These are phyloP conservation scores for Zoanthus sansibaricus DNA, from an alignment of 92 coral and sea anemone genomes.

Conservation along the genomic window DNA sequence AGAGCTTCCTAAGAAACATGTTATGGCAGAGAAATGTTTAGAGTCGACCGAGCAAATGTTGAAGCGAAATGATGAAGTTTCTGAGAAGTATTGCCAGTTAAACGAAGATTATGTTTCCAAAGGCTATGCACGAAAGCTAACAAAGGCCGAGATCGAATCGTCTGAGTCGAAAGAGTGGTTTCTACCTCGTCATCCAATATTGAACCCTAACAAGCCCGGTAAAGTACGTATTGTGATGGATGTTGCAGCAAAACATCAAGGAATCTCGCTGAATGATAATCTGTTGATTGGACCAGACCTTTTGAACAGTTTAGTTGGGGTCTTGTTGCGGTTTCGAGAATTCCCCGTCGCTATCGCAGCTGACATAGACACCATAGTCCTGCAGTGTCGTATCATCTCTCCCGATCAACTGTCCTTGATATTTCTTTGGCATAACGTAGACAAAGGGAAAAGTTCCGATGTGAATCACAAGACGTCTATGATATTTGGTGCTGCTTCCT, in stretches of 20 bases:
- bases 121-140: slow-evolving; percentile 57
- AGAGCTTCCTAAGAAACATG: not conserved
- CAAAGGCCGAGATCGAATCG: slow-evolving; percentile 43
- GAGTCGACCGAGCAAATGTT: slow-evolving; percentile 47
- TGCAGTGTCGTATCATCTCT: not conserved
- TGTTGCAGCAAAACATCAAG: slow-evolving; percentile 51
- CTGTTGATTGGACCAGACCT: too few relatives aligned
- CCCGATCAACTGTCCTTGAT: not conserved
- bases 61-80: slow-evolving; percentile 37
- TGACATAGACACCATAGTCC: slow-evolving; percentile 28
- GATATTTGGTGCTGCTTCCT: not conserved
- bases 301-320: too few relatives aligned
- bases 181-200: slow-evolving; percentile 44
- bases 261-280: slow-evolving; percentile 23
- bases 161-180: slow-evolving; percentile 36
- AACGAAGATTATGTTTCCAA: slow-evolving; percentile 55
- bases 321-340: not conserved
- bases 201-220: slow-evolving; percentile 22
- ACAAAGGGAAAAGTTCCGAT: too few relatives aligned
- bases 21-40: slow-evolving; percentile 1
- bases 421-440: not conserved
- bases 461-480: too few relatives aligned
- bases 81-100: slow-evolving; percentile 53
- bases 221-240: slow-evolving; percentile 65
- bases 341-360: not conserved